phyloP scores from a whole-genome alignment of 2,888 invertebrate genomes.

The Patella ulyssiponensis region DNA sequence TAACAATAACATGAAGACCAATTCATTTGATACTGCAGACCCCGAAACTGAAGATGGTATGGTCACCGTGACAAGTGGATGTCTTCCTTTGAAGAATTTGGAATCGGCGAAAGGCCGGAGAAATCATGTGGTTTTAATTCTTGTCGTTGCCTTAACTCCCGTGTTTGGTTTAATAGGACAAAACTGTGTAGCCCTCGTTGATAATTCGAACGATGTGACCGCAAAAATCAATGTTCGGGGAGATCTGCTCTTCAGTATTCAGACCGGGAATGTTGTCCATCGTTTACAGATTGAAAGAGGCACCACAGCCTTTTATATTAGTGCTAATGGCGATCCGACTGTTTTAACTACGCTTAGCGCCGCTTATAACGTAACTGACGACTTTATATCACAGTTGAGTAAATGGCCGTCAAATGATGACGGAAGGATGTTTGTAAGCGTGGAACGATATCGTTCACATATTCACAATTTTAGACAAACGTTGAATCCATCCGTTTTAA shows the following conservation, averaged over 20 bases:
- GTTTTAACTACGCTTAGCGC: not conserved
- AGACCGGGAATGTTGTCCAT: constrained; percentile 51
- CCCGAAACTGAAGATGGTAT: not conserved
- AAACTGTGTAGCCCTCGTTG: constrained; percentile 30
- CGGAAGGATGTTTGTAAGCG: constrained; percentile 27
- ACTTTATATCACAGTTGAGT: not conserved
- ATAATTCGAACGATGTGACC: constrained; percentile 9
- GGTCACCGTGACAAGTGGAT: constrained; percentile 1
- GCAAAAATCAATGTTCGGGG: constrained; percentile 31
- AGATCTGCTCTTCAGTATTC: constrained; percentile 43
- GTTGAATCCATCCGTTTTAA: constrained; percentile 28
- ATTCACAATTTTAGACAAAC: constrained; percentile 28
- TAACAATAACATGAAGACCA: not conserved
- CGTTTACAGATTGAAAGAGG: constrained; percentile 55
- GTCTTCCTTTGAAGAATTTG: constrained; percentile 24
- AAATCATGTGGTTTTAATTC: constrained; percentile 36
- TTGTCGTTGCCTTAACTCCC: constrained; percentile 31
- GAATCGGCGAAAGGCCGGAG: constrained; percentile 30
- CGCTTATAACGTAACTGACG: not conserved
- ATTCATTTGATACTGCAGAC: not conserved
- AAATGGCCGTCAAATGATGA: constrained; percentile 23
- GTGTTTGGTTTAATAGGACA: constrained; percentile 36
- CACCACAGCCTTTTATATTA: constrained; percentile 51
- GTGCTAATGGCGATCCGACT: constrained; percentile 39
- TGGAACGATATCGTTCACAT: constrained; percentile 18